Evolutionary conservation across 1,140 invertebrate genomes (phyloP).

Genomic region (Triops longicaudatus): DNA sequence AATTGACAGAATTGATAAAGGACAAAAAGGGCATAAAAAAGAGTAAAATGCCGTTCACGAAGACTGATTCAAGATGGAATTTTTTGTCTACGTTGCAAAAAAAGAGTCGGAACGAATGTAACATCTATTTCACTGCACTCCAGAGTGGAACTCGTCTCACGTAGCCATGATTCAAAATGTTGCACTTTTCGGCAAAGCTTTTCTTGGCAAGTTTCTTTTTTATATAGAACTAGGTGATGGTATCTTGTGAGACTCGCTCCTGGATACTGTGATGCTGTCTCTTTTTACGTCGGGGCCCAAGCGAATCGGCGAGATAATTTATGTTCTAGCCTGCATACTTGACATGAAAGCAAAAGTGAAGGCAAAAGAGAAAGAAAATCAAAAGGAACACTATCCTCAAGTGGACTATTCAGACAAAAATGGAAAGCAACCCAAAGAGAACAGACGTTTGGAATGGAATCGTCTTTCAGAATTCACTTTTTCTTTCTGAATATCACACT

Average conservation of each 20-base stretch:
- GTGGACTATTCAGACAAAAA: too few relatives aligned
- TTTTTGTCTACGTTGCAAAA: neutral
- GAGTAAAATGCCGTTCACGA: too few relatives aligned
- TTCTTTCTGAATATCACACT: too few relatives aligned
- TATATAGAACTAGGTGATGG: neutral
- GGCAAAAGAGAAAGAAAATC: neutral
- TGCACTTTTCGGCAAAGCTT: neutral
- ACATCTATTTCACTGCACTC: neutral
- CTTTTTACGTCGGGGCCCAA: neutral
- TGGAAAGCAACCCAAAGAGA: too few relatives aligned
- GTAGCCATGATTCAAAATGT: neutral
- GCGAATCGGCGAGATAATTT: neutral
- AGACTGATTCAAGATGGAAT: neutral
- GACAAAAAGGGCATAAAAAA: too few relatives aligned
- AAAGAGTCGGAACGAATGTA: neutral
- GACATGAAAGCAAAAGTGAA: slow-evolving; percentile 6
- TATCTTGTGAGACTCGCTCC: neutral
- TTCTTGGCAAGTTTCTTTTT: slow-evolving; percentile 2
- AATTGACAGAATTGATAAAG: too few relatives aligned
- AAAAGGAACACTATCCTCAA: neutral
- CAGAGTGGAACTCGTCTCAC: neutral
- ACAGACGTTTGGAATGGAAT: too few relatives aligned
- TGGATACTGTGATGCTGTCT: neutral
- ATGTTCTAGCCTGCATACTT: neutral
- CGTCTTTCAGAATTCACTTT: too few relatives aligned